Base-by-base conservation (phyloP, 2,113 vertebrate species). In the Brachyhypopomus occidentalis region DNA sequence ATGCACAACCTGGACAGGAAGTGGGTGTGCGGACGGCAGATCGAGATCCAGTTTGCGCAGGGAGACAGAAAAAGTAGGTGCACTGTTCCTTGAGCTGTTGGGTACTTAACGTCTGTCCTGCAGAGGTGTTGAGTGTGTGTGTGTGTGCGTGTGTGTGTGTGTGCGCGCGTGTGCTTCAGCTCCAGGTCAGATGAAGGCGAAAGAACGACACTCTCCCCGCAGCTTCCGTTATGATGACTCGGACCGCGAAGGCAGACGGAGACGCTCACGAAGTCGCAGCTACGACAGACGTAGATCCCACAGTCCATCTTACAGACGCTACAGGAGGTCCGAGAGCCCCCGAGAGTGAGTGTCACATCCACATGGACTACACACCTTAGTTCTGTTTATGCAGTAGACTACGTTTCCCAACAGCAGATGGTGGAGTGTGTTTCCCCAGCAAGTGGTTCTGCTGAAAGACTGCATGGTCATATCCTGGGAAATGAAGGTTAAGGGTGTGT, bases 21-120 rank as follows among this genome's bases (percentile, higher is more conserved):
- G 89, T 98, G 97, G 97, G 97, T 98, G 60, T 97, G 96, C 86
- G 97, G 97, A 1, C 96, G 97, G 11, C 97, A 99, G 76, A 99
- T 99, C 81, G 97, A 99, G 90, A 99, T 99, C 94, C 97, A 99
- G 92, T 99, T 99, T 88, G 97, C 97, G 5, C 97, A 99, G 86
- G 97, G 97, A 0, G 97, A 98, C 90, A 89, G 97, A 20, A 99
- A 98, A 91, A 98, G 97, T 99, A 90, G 95, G 96, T 92, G 19
- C 41, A 45, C 9, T 52, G 45, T 14, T 52, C 12, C 2, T 14
- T 11, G 9, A 45, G 45, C 8, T 14, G 45, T 52, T 52, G 2
- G 9, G 12, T 14, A 52, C 9, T 30, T 30, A 52, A 52, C 45
- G 14, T 11, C 8, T 14, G 2, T 14, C 45, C 45, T 52, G 45